A percentile compares a stretch with the other conserved stretches of the same genome.
Evolutionary conservation across 1,140 invertebrate genomes (phyloP).

Genomic region (Apis laboriosa): DNA sequence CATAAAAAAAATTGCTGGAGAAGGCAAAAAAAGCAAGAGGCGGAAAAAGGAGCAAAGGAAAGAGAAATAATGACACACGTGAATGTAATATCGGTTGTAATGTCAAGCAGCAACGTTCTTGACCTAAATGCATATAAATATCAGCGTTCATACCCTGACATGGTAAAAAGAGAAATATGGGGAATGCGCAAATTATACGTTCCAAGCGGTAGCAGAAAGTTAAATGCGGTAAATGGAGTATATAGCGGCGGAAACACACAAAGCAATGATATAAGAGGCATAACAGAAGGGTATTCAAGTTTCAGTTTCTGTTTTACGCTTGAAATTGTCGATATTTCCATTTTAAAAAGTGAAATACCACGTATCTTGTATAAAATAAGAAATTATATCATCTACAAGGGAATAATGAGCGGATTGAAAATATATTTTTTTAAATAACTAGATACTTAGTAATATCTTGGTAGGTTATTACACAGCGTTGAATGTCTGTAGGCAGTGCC

Average conservation of each 20-base stretch:
- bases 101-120: constrained; percentile 70
- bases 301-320: constrained; percentile 5
- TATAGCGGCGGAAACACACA: background rate
- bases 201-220: constrained; percentile 28
- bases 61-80: constrained; percentile 7
- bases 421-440: background rate
- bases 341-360: background rate
- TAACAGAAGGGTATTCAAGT: background rate
- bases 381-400: background rate
- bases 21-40: background rate
- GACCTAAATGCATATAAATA: constrained; percentile 72
- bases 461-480: background rate
- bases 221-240: constrained; percentile 37
- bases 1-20: background rate
- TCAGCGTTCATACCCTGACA: constrained; percentile 38
- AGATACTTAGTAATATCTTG: no score
- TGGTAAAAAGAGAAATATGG: constrained; percentile 31
- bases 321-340: background rate
- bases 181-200: constrained; percentile 35
- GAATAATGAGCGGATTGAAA: background rate
- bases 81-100: constrained; percentile 44
- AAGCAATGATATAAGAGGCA: constrained; percentile 10
- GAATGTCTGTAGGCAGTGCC: background rate
- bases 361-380: background rate
- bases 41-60: background rate